Percentiles rank a stretch among this genome's conserved stretches.
phyloP scores from a whole-genome alignment of 1,140 invertebrate genomes.

The Physella acuta region DNA sequence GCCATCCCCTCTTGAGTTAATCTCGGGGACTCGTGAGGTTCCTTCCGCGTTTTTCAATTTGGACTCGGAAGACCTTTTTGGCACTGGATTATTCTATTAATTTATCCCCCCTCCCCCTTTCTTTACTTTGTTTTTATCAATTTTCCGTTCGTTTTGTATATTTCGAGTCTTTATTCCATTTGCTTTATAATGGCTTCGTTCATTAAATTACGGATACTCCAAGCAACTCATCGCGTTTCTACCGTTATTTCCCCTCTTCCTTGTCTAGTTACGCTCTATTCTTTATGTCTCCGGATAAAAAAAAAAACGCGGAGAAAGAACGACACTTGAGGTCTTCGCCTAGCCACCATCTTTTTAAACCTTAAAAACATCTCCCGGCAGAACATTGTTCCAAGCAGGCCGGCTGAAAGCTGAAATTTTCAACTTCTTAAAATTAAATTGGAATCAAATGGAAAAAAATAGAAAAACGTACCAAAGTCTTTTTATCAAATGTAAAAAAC shows the following conservation, averaged over 20 bases:
- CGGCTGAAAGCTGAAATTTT: too few relatives aligned
- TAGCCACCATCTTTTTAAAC: too few relatives aligned
- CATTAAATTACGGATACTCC: background rate
- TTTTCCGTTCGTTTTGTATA: background rate
- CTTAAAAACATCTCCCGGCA: too few relatives aligned
- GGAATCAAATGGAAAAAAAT: too few relatives aligned
- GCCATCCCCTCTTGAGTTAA: conserved; percentile 10
- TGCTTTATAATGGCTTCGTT: background rate
- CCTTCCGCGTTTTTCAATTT: conserved; percentile 17
- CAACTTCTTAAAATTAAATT: too few relatives aligned
- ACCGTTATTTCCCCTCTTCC: background rate
- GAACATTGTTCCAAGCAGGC: too few relatives aligned
- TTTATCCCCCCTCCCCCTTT: background rate
- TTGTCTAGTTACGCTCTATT: background rate
- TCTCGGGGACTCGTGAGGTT: conserved; percentile 3
- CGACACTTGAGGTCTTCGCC: too few relatives aligned
- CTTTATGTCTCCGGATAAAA: background rate
- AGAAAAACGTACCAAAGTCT: too few relatives aligned
- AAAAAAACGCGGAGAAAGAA: too few relatives aligned
- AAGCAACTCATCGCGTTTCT: background rate
- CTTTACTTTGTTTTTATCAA: background rate
- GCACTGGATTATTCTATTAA: background rate
- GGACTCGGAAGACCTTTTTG: conserved; percentile 11
- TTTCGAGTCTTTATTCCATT: too few relatives aligned
- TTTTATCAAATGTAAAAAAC: too few relatives aligned